Conservation (phyloP, 2,888 invertebrate species). For the Acholoe squamosa region DNA sequence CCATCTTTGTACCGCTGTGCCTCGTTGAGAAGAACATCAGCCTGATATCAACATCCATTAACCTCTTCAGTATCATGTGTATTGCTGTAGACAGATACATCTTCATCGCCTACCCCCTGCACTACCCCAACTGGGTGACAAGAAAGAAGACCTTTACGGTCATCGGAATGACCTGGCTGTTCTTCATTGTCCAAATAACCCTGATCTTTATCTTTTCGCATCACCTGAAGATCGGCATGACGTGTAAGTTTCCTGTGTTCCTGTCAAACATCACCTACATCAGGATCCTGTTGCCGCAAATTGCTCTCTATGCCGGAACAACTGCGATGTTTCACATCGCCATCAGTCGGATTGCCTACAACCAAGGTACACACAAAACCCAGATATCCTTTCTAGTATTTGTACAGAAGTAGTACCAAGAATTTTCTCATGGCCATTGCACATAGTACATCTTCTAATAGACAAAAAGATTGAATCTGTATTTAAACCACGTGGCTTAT, state of each 20-base stretch:
- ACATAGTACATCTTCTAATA: no score
- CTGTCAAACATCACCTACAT: background rate
- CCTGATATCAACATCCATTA: background rate
- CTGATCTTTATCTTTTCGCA: background rate
- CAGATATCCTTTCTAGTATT: no score
- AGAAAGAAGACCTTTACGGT: background rate
- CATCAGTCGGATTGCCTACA: background rate
- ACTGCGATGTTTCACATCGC: background rate
- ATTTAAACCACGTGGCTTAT: no score
- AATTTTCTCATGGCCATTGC: no score
- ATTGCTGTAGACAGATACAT: conserved; percentile 25
- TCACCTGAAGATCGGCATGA: background rate
- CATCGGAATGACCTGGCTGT: background rate
- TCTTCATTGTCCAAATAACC: background rate
- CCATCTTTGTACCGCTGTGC: background rate
- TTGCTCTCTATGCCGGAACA: background rate
- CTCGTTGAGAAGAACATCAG: background rate
- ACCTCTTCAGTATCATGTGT: conserved; percentile 3
- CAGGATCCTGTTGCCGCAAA: background rate
- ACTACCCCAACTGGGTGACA: background rate
- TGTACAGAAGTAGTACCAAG: no score
- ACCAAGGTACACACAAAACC: no score
- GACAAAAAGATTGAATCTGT: no score
- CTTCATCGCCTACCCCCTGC: no score
- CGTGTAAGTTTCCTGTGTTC: background rate